Evolutionary conservation across 2,888 invertebrate genomes (phyloP).

Genomic region (Archips xylosteana): DNA sequence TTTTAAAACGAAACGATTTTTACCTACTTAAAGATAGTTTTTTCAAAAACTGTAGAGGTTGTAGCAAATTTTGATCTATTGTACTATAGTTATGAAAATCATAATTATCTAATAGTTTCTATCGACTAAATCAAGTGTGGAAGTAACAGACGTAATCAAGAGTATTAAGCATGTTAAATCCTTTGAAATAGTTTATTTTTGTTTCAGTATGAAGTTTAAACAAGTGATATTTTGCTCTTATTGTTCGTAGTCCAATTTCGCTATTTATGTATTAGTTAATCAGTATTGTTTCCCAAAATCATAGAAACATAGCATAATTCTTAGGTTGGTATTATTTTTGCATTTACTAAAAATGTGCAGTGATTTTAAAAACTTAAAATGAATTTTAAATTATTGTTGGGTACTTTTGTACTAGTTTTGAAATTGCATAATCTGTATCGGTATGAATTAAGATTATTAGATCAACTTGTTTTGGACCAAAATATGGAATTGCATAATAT

Average conservation of each 20-base stretch:
- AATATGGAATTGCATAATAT: constrained; percentile 40
- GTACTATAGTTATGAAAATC: constrained; percentile 10
- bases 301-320: constrained; percentile 29
- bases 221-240: constrained; percentile 64
- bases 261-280: constrained; percentile 43
- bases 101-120: constrained; percentile 26
- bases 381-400: constrained; percentile 36
- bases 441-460: constrained; percentile 43
- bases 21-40: constrained; percentile 16
- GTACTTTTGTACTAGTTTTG: constrained; percentile 33
- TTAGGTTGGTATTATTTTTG: constrained; percentile 40
- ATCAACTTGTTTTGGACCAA: constrained; percentile 47
- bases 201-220: constrained; percentile 63
- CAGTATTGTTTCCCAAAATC: constrained; percentile 40
- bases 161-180: constrained; percentile 73
- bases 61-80: constrained; percentile 41
- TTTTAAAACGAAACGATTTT: constrained; percentile 26
- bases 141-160: constrained; percentile 26
- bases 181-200: constrained; percentile 82
- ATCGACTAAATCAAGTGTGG: constrained; percentile 22
- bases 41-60: constrained; percentile 27
- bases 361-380: constrained; percentile 37
- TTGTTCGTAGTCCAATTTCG: constrained; percentile 39
- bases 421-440: constrained; percentile 35
- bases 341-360: constrained; percentile 39